Base-by-base conservation (phyloP, 2,888 invertebrate species). In the Herminia tarsipennalis region DNA sequence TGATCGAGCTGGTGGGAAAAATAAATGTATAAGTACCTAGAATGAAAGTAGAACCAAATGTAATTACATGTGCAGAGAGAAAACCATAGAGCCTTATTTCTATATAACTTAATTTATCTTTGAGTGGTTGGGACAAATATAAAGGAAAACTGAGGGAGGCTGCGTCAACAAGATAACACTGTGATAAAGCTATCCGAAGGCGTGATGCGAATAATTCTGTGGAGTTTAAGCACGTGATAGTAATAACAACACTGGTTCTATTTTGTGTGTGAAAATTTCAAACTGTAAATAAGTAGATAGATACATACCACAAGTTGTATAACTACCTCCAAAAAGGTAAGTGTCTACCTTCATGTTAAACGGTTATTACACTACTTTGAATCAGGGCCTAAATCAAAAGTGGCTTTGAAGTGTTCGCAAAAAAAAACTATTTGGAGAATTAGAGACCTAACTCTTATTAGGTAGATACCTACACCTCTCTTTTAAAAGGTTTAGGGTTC, bases 171-270 rank as follows among this genome's bases (percentile, higher is more conserved):
- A 62, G 65, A 72, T 69, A 73, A 66, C 57, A 55, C 51, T 14
- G 53, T 68, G 71, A 74, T 76, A 73, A 73, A 75, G 67, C 67
- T 59, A 66, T 73, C 46, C 44, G 28, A 30, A 43, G 46, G 54
- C 73, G 73, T 72, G 76, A 67, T 48, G 60, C 32, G 74, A 71
- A 74, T 74, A 73, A 68, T 58, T 57, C 59, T 28, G 38, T 29
- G 54, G 62, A 66, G 59, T 62, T 65, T 64, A 45, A 51, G 50
- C 36, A 69, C 70, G 70, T 71, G 70, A 66, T 52, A 46, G 36
- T 51, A 58, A 67, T 71, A 59, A 50, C 41, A 69, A 70, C 24
- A 22, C 2, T 36, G 18, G 36, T 40, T 42, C 52, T 47, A 56
- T 64, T 64, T 64, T 51, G 49, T 43, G 41, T 47, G 39, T 16